Evolutionary conservation across 2,888 invertebrate species (phyloP), one percentile per base, ranked within the genome.

Genomic region (Phania funesta): DNA sequence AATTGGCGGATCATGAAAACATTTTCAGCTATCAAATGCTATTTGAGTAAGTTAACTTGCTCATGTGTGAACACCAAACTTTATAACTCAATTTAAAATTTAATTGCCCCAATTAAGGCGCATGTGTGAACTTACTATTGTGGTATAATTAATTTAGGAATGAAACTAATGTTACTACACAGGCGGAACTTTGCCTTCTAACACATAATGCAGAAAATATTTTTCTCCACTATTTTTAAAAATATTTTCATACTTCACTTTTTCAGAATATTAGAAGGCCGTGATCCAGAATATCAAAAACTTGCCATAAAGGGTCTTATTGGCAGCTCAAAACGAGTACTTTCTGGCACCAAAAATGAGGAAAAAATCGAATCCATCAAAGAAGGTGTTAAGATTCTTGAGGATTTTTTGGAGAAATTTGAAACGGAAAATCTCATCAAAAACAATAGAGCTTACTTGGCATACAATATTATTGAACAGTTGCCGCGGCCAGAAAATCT

Each of bases 201-300:
- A n/a, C n/a, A n/a, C n/a, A n/a, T n/a, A n/a, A n/a, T n/a, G n/a
- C n/a, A n/a, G n/a, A n/a, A n/a, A n/a, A n/a, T n/a, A n/a, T n/a
- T n/a, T n/a, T n/a, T n/a, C n/a, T n/a, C n/a, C n/a, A n/a, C n/a
- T n/a, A n/a, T n/a, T n/a, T n/a, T n/a, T n/a, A n/a, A n/a, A n/a
- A n/a, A n/a, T n/a, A n/a, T n/a, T n/a, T n/a, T n/a, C n/a, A n/a
- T 60, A 5, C 4, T 18, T 54, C 20, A 20, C 18, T 20, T 26
- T 46, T 16, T n/a, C 67, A 91, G 91, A 89, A 92, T 92, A 89
- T 90, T 96, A 82, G 93, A 94, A 84, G 96, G 95, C 0, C 91
- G 96, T 11, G 96, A 96, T 91, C 94, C 95, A 0, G 94, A 95
- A 76, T 96, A 96, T 89, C 95, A 96, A 91, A 94, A 93, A 87